Evolutionary conservation across 2,888 invertebrate species (phyloP), one percentile per base, ranked within the genome.

Genomic region (Glaucopsyche alexis): DNA sequence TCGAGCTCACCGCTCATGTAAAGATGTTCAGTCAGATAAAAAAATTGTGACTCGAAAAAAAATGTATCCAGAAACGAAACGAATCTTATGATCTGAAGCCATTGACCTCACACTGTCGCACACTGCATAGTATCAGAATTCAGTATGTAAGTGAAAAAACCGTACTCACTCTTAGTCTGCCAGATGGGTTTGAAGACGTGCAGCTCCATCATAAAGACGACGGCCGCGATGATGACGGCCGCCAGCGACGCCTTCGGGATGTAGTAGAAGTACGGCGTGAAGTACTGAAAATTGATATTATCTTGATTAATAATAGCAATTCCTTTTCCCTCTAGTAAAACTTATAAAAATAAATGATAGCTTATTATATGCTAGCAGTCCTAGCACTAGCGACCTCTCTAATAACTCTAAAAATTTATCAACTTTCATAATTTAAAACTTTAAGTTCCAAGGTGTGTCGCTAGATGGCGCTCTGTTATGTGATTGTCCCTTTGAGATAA

Each of bases 221-320:
- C 97, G 11, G 97, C 97, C 14, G 96, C 96, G 76, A 97, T 96
- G 83, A 98, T 97, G 75, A 98, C 96, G 0, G 96, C 96, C 7
- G 97, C 97, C 77, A 98, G 87, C 11, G 96, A 94, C 7, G 97
- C 94, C 84, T 95, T 96, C 19, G 97, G 97, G 78, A 97, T 96
- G 91, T 94, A 98, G 86, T 93, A 95, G 91, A 97, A 97, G 86
- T 95, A 96, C 0, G 97, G 97, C 0, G 97, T 97, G 86, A 97
- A 95, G 83, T 96, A 96, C 81, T 95, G 91, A 7, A 96, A 0
- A 94, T 70, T 66, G 69, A 74, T 95, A 73, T 95, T 50, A 50
- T 14, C 29, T 9, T 14, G 7, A 9, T 52, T n/a, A 67, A 19
- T 40, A 72, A 29, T 14, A 29, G 13, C 29, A 9, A 60, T 55